Conservation (phyloP, 1,140 invertebrate genomes). For the Tetramorium alpestre region DNA sequence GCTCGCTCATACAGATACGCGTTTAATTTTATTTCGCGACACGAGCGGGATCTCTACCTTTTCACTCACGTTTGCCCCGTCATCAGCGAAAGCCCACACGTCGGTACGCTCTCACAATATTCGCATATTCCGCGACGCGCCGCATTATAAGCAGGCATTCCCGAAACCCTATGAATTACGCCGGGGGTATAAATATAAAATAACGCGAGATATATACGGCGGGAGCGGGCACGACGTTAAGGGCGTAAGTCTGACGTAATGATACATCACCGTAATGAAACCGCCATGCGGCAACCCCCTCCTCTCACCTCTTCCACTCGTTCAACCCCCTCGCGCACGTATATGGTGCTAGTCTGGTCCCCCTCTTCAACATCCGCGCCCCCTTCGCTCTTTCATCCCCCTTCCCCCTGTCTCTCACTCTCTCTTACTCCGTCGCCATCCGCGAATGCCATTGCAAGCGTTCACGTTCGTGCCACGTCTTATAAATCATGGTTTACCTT, state of each 20-base stretch:
- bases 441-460: constrained; percentile 50
- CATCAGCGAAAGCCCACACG: constrained; percentile 20
- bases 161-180: constrained; percentile 77
- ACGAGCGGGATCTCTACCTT: not conserved
- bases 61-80: not conserved
- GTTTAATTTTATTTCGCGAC: constrained; percentile 7
- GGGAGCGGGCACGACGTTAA: constrained; percentile 40
- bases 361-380: constrained; percentile 28
- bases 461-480: constrained; percentile 65
- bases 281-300: constrained; percentile 66
- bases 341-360: constrained; percentile 30
- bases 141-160: constrained; percentile 70
- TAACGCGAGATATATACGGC: constrained; percentile 60
- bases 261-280: constrained; percentile 81
- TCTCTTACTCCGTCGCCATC: not conserved
- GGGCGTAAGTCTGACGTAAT: constrained; percentile 75
- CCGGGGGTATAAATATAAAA: constrained; percentile 76
- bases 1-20: not conserved
- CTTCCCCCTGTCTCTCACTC: not conserved
- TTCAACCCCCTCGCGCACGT: constrained; percentile 31
- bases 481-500: constrained; percentile 77
- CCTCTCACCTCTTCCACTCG: not conserved
- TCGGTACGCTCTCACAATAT: constrained; percentile 44
- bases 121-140: constrained; percentile 53
- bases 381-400: not conserved